These are phyloP conservation scores for Clunio marinus DNA, from an alignment of 2,888 invertebrate genomes.

Conservation along the genomic window DNA sequence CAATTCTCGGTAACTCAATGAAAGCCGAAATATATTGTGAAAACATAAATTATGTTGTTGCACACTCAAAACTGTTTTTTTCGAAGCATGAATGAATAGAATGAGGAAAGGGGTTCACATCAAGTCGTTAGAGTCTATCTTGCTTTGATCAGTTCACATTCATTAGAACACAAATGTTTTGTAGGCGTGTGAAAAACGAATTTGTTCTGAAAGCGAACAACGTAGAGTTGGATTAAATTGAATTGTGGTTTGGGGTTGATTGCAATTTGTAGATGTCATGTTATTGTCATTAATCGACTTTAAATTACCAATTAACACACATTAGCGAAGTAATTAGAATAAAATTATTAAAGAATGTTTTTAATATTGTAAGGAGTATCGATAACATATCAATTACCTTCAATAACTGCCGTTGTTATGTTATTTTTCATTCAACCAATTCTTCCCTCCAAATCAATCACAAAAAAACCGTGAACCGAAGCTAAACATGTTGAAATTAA, in stretches of 20 bases:
- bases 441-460: too few relatives aligned
- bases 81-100: too few relatives aligned
- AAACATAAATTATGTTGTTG: constrained; percentile 7
- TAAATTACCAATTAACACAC: background rate
- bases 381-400: too few relatives aligned
- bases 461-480: constrained; percentile 22
- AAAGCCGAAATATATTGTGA: background rate
- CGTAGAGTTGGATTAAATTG: background rate
- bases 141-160: background rate
- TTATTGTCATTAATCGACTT: background rate
- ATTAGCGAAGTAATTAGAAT: too few relatives aligned
- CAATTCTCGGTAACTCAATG: background rate
- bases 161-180: background rate
- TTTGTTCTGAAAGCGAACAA: background rate
- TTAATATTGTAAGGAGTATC: too few relatives aligned
- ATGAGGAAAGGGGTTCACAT: constrained; percentile 3
- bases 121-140: constrained; percentile 6
- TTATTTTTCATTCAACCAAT: too few relatives aligned
- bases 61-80: background rate
- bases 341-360: too few relatives aligned
- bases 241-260: background rate
- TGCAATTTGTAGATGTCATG: background rate
- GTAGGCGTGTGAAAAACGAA: constrained; percentile 16
- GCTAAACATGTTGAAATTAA: constrained; percentile 31
- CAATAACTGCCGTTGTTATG: too few relatives aligned